Evolutionary conservation across 92 coral and sea anemone genomes (phyloP).

Genomic region (Muricea muricata): DNA sequence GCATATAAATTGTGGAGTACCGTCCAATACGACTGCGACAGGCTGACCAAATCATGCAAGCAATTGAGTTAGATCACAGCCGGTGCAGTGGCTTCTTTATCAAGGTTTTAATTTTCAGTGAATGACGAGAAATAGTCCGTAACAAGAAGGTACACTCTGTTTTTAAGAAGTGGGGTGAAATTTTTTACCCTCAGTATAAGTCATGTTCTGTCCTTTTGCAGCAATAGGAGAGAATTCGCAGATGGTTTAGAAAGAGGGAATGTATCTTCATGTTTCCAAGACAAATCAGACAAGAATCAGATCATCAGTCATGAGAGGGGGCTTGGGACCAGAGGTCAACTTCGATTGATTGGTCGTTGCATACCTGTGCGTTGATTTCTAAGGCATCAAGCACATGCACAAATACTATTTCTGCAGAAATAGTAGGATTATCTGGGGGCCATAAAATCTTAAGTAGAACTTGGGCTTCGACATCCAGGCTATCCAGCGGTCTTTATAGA

Average conservation of each 20-base stretch:
- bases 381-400: background rate
- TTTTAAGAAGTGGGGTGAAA: background rate
- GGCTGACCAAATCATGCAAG: slow-evolving; percentile 23
- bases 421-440: background rate
- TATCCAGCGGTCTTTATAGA: slow-evolving; percentile 16
- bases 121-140: background rate
- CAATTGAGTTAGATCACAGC: background rate
- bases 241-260: background rate
- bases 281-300: no score
- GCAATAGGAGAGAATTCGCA: background rate
- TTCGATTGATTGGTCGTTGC: background rate
- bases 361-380: background rate
- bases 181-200: background rate
- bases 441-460: slow-evolving; percentile 15
- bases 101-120: background rate
- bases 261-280: background rate
- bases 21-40: background rate
- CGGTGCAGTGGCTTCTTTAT: background rate
- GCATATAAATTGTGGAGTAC: background rate
- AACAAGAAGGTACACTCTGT: background rate
- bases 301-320: background rate
- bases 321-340: background rate
- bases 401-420: slow-evolving; percentile 8
- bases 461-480: background rate
- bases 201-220: no score